Evolutionary conservation across 2,888 invertebrate species (phyloP), one percentile per base, ranked within the genome.

Genomic region (Thysanoteuthis rhombus): DNA sequence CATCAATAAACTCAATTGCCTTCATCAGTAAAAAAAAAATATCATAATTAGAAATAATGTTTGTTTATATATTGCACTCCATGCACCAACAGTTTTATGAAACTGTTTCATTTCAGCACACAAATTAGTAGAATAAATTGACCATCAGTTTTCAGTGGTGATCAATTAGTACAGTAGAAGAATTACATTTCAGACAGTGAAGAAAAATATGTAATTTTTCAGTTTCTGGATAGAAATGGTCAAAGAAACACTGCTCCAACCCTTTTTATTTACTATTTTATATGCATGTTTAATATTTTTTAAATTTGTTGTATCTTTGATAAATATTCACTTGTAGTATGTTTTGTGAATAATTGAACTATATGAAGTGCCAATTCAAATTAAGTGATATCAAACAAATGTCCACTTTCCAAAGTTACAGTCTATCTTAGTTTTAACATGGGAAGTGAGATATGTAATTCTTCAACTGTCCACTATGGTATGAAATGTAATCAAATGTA

Each of bases 51-150:
- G 16, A 75, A n/a, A n/a, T 75, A n/a, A n/a, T 75, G n/a, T 75
- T 16, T 75, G n/a, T 75, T 16, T 75, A n/a, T 75, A 75, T 75
- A 75, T 75, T 75, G 75, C 75, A 75, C 75, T 75, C 75, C 75
- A 75, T 75, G 75, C 75, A 75, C 75, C 75, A 75, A 75, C 75
- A n/a, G 75, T n/a, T 75, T n/a, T 36, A n/a, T 16, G 19, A 75
- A 75, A 75, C 75, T n/a, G 75, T 36, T 36, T 75, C 75, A 75
- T 75, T 75, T 75, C 75, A 75, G 75, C 75, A 75, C 75, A 75
- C 75, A 75, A 75, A 75, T 75, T 75, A 75, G 75, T 75, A 75
- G 75, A 75, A 75, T 75, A 75, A 75, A 75, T 75, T 75, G 75
- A 75, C 32, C 32, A n/a, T 75, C 75, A 75, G 75, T 75, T 75